Conservation (phyloP, 1,140 invertebrate genomes). For the Arion vulgaris region DNA sequence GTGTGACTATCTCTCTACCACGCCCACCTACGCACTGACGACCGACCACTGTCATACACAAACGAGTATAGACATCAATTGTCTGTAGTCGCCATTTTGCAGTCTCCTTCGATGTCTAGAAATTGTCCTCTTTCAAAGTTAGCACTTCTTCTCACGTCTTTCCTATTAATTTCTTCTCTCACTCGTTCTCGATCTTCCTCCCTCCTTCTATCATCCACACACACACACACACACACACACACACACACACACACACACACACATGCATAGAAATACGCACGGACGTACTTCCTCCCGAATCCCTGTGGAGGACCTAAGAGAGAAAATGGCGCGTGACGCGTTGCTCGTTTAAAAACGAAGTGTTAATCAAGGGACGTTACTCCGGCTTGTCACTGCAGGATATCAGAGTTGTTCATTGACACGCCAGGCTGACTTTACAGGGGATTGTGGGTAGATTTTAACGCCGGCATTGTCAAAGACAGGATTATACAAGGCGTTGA, state of each 20-base stretch:
- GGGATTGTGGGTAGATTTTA: background rate
- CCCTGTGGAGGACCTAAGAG: background rate
- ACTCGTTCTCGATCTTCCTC: background rate
- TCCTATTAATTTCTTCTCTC: no score
- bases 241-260: background rate
- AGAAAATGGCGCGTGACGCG: background rate
- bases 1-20: no score
- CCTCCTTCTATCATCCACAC: background rate
- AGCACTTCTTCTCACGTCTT: no score
- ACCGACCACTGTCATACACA: no score
- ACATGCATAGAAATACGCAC: no score
- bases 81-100: no score
- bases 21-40: no score
- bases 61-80: no score
- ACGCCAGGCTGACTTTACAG: background rate
- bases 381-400: background rate
- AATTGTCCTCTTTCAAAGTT: no score
- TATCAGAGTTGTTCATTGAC: background rate
- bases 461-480: background rate
- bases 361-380: background rate
- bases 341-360: background rate
- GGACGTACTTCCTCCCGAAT: no score
- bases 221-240: background rate
- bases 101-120: no score
- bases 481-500: background rate